Percentiles rank a stretch among this genome's conserved stretches.
Conservation (phyloP, 2,113 vertebrate genomes). For the Monopterus albus region DNA sequence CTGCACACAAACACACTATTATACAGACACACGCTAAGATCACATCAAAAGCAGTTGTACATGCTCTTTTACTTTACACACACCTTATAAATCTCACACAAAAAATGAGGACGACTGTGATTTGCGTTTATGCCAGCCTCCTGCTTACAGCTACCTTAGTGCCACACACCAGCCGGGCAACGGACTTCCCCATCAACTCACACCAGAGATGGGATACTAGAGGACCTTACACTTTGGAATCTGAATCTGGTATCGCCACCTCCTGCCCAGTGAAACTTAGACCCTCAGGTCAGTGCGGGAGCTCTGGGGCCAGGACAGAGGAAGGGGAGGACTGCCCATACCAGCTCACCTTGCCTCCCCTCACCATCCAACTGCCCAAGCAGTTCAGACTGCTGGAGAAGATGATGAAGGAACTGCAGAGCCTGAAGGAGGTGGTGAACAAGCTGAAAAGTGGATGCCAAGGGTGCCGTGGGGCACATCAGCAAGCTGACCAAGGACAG, state of each 20-base stretch:
- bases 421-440: slow-evolving; percentile 89
- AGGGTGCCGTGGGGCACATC: slow-evolving; percentile 84
- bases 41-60: slow-evolving; percentile 3
- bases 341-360: slow-evolving; percentile 89
- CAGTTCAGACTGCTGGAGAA: slow-evolving; percentile 89
- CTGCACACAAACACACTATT: slow-evolving; percentile 28
- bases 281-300: slow-evolving; percentile 84
- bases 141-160: slow-evolving; percentile 76
- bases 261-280: slow-evolving; percentile 88
- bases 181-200: slow-evolving; percentile 65
- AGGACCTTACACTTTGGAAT: slow-evolving; percentile 57
- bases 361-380: slow-evolving; percentile 91
- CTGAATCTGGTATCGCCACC: slow-evolving; percentile 42
- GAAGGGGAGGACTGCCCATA: slow-evolving; percentile 88
- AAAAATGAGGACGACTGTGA: slow-evolving; percentile 83
- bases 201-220: slow-evolving; percentile 71
- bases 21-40: slow-evolving; percentile 12
- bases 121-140: slow-evolving; percentile 75
- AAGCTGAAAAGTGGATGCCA: slow-evolving; percentile 88
- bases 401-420: slow-evolving; percentile 90
- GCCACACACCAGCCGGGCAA: slow-evolving; percentile 50
- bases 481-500: slow-evolving; percentile 71
- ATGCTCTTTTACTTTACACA: slow-evolving; percentile 8
- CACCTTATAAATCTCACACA: slow-evolving; percentile 17
- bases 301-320: slow-evolving; percentile 52